These are phyloP conservation scores for Neodiprion virginianus DNA, from an alignment of 1,140 invertebrate genomes.

Conservation along the genomic window DNA sequence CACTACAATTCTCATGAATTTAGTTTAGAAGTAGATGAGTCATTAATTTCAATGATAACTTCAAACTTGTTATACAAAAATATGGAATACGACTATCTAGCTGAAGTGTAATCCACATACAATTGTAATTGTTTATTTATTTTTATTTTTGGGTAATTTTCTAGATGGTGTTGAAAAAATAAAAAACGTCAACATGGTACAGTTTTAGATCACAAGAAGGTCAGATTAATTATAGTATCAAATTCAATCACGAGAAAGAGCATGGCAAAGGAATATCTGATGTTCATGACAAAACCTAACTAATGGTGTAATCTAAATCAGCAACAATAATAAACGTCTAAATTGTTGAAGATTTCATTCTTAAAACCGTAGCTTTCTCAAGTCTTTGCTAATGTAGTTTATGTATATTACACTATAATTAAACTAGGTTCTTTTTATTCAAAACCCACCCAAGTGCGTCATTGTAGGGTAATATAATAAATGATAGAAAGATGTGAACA, in stretches of 20 bases:
- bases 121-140: not conserved
- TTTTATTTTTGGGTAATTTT: not conserved
- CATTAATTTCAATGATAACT: not conserved
- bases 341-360: not conserved
- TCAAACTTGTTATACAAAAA: constrained; percentile 2
- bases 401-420: constrained; percentile 28
- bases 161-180: not conserved
- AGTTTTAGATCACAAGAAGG: not conserved
- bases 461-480: constrained; percentile 42
- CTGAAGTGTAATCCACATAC: not conserved
- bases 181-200: not conserved
- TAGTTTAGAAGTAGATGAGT: not conserved
- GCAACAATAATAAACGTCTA: not conserved
- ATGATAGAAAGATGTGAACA: constrained; percentile 50
- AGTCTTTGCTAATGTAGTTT: constrained; percentile 11
- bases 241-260: too few species aligned
- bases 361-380: not conserved
- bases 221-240: too few species aligned
- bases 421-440: constrained; percentile 23
- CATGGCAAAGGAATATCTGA: too few species aligned
- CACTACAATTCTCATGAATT: not conserved
- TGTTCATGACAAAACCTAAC: not conserved
- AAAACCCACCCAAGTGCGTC: constrained; percentile 38
- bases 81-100: not conserved
- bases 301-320: not conserved